Base-by-base conservation (phyloP, 2,797 vertebrate species). In the Aeoliscus strigatus region DNA sequence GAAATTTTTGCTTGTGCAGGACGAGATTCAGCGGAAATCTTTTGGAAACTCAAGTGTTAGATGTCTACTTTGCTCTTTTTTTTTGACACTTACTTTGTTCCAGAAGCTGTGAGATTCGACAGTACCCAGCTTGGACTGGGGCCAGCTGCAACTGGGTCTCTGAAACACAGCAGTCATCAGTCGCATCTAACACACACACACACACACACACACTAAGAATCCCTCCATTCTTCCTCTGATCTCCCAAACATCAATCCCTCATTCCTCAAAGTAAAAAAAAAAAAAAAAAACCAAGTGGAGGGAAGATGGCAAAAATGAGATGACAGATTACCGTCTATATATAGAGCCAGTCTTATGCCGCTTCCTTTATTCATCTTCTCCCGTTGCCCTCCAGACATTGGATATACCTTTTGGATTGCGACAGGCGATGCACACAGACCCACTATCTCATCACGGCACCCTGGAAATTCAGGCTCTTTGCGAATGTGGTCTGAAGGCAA, bases 291-390 rank as follows among this genome's bases (percentile, higher is more conserved):
- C 3, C 0, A 64, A 70, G 64, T 62, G 60, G 58, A 73, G 54
- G 52, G 52, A 54, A 62, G 61, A 62, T 50, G 75, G 77, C 73
- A 77, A 69, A 78, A 80, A 56, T 54, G 57, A 70, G 74, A 79
- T 80, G 82, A 84, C 73, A 81, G 81, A 84, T 81, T 73, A 81
- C 69, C 66, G 74, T 62, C 84, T 86, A 86, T 81, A 71, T 83
- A 81, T 83, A 83, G 78, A 75, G 55, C 38, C 35, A 26, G 62
- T 67, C 52, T 73, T 61, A 17, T 48, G 55, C 60, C 13, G 36
- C 56, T 56, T 59, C 54, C 56, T 66, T 70, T 70, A 70, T 83
- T 81, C 77, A 79, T 83, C 63, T 79, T 72, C 63, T 52, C 53
- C 28, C 25, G 6, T 18, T 34, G 13, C 62, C 79, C 69, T 56